Base-by-base conservation (phyloP, 2,113 vertebrate species). In the Smithornis capensis region DNA sequence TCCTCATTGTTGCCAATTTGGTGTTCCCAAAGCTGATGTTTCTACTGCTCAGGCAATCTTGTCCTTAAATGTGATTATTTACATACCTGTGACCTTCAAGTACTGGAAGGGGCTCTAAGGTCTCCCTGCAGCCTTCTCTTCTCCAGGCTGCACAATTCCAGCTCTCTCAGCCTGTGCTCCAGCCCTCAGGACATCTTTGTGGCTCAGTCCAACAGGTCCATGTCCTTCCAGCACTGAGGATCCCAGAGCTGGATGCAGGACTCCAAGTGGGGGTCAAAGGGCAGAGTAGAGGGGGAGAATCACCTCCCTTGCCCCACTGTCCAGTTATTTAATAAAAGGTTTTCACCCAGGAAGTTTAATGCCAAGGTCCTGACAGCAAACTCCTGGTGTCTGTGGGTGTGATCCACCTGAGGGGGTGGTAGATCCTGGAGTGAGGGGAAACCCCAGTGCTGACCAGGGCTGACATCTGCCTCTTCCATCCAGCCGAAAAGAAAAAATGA, bases 331-430 rank as follows among this genome's bases (percentile, higher is more conserved):
- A 13, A 35, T 49, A 21, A 18, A 29, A 17, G 6, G 29, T 15
- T 13, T 64, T 89, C 23, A 12, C 7, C 2, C 37, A 15, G 27
- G 63, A 23, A 7, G 22, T 10, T 31, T 53, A 29, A n/a, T 4
- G 28, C 18, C 50, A 23, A 40, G 24, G 28, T 28, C 19, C 7
- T 8, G 14, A 9, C n/a, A n/a, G n/a, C 14, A 15, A 23, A 23
- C 15, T 4, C 6, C 47, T 1, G 37, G 12, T 28, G 27, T 6
- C 22, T 22, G 44, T 1, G 14, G 16, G 24, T 38, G 7, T 2
- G 14, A 53, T 25, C 22, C 0, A 3, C 56, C 69, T 2, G 23
- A 53, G 27, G 76, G 8, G 5, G 11, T 1, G 1, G 6, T 5
- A 9, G 12, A 16, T 8, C 21, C 27, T 2, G 3, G 24, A 14